phyloP scores from a whole-genome alignment of 2,113 vertebrate genomes.

The Megaleporinus macrocephalus region DNA sequence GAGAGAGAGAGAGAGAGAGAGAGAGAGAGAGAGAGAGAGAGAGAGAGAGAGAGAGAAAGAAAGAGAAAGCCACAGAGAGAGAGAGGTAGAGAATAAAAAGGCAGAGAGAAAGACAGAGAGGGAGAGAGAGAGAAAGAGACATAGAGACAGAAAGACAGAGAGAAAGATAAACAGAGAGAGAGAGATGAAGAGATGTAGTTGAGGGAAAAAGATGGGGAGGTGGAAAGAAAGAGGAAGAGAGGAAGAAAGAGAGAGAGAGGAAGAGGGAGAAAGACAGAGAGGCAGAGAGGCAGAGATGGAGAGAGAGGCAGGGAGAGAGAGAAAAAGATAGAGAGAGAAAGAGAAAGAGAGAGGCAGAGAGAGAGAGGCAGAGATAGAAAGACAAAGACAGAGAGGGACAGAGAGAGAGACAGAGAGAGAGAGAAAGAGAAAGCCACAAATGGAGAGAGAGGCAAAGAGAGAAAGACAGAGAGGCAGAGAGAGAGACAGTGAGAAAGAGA shows the following conservation, averaged over 20 bases:
- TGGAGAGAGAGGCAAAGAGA: no score
- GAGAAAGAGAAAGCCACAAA: not conserved
- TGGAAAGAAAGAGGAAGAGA: not conserved
- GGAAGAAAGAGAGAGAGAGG: not conserved
- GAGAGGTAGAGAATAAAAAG: no score
- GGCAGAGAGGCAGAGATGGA: no score
- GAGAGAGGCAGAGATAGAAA: no score
- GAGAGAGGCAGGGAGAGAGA: not conserved
- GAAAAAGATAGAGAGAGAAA: not conserved
- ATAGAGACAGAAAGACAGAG: not conserved
- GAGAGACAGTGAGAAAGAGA: no score
- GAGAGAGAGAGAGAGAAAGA: not conserved
- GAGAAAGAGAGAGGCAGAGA: not conserved
- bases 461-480: not conserved
- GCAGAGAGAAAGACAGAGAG: not conserved
- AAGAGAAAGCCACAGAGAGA: not conserved
- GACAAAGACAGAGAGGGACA: not conserved
- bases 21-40: not conserved
- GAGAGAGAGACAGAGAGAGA: not conserved
- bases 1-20: not conserved
- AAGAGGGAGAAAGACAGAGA: not conserved
- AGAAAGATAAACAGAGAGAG: not conserved
- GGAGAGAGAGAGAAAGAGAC: not conserved
- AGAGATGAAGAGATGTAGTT: not conserved
- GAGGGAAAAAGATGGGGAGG: no score